These are phyloP conservation scores for Barbus barbus DNA, from an alignment of 2,113 vertebrate species.

Conservation along the genomic window DNA sequence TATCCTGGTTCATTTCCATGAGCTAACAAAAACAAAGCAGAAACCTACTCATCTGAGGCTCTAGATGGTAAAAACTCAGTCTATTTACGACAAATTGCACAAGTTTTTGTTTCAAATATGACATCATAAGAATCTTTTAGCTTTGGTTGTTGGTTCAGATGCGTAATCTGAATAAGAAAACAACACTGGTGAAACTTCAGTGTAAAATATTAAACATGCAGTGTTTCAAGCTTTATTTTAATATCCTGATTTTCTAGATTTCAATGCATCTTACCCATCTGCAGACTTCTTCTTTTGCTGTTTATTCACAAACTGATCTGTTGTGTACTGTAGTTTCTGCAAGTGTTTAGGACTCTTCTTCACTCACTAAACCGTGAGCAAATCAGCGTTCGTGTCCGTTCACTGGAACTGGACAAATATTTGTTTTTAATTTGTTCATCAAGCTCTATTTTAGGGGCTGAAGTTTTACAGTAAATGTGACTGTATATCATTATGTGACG, in stretches of 20 bases:
- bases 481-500: neutral
- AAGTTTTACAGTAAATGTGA: constrained; percentile 6
- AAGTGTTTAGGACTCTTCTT: neutral
- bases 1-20: neutral
- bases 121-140: neutral
- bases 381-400: neutral
- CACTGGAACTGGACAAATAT: neutral
- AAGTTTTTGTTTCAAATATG: neutral
- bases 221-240: too few species aligned
- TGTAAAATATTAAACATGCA: neutral
- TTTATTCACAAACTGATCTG: neutral
- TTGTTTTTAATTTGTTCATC: neutral
- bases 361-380: neutral
- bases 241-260: too few species aligned
- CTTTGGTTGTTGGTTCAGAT: neutral
- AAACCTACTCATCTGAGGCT: neutral
- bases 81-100: neutral
- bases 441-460: neutral
- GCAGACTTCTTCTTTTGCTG: neutral
- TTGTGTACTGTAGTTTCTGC: neutral
- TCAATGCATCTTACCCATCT: neutral
- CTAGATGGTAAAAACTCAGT: neutral
- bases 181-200: too few species aligned
- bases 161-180: neutral
- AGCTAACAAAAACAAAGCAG: neutral